phyloP scores from a whole-genome alignment of 2,113 vertebrate genomes.

The Accipiter cooperii region DNA sequence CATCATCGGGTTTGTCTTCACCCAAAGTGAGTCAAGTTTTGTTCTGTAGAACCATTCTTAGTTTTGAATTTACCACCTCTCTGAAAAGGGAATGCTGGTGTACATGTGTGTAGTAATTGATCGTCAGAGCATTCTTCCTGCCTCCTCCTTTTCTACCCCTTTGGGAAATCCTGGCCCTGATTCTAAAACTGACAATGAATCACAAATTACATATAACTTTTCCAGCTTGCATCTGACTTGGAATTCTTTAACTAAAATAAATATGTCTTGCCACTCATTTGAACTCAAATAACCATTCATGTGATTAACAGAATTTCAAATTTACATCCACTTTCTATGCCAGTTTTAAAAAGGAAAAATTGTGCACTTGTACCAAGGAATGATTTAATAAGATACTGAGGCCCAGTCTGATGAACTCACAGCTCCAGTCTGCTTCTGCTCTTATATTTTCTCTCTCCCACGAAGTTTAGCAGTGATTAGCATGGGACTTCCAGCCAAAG shows the following conservation, averaged over 20 bases:
- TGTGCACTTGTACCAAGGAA: neutral
- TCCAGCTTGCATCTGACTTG: neutral
- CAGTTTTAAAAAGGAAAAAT: neutral
- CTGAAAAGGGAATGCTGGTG: neutral
- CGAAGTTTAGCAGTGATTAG: neutral
- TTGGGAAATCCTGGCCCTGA: neutral
- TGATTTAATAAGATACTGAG: neutral
- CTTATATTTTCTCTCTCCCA: neutral
- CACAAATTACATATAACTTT: neutral
- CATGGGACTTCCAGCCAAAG: neutral
- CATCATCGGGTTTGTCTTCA: neutral
- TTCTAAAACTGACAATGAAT: neutral
- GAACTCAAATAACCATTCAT: neutral
- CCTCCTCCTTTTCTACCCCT: neutral
- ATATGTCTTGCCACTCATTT: neutral
- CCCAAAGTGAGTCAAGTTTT: neutral
- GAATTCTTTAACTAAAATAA: slow-evolving; percentile 8
- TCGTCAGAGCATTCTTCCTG: neutral
- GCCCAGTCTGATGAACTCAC: neutral
- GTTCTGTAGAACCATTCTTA: neutral
- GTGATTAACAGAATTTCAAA: neutral
- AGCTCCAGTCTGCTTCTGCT: neutral
- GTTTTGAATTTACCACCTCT: neutral
- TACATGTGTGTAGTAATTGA: neutral
- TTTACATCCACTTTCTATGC: neutral